phyloP scores from a whole-genome alignment of 2,888 invertebrate species.

The Penaeus monodon region DNA sequence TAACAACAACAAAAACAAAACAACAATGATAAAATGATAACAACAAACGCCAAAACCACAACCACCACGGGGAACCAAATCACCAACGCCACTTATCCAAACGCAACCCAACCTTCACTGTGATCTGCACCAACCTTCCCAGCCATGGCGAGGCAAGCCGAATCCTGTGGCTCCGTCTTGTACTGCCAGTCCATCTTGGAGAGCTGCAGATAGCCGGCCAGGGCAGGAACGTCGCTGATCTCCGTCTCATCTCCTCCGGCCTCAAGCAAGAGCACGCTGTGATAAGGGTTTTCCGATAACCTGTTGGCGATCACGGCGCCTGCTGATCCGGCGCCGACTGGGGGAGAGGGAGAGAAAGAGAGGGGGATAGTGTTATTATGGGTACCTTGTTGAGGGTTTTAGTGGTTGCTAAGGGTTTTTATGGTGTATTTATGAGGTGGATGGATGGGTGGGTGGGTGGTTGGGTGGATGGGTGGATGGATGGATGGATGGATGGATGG shows the following conservation, averaged over 20 bases:
- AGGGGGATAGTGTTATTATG: background rate
- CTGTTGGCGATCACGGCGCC: constrained; percentile 88
- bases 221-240: constrained; percentile 87
- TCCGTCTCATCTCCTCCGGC: constrained; percentile 93
- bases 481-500: too few species aligned
- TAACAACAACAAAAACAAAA: too few species aligned
- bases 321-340: constrained; percentile 87
- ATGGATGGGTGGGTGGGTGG: too few species aligned
- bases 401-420: too few species aligned
- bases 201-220: constrained; percentile 88
- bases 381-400: too few species aligned
- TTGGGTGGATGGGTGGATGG: too few species aligned
- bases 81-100: too few species aligned
- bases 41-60: too few species aligned
- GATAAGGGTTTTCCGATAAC: constrained; percentile 79
- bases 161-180: constrained; percentile 87
- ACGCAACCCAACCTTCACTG: too few species aligned
- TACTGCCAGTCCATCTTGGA: constrained; percentile 93
- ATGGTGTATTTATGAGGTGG: background rate
- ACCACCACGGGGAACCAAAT: too few species aligned
- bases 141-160: constrained; percentile 64
- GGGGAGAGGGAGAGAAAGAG: background rate
- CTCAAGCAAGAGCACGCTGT: constrained; percentile 83
- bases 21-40: too few species aligned
- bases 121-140: constrained; percentile 48